Evolutionary conservation across 2,797 vertebrate species (phyloP), one percentile per base, ranked within the genome.

Genomic region (Bryconaethiops microstoma): DNA sequence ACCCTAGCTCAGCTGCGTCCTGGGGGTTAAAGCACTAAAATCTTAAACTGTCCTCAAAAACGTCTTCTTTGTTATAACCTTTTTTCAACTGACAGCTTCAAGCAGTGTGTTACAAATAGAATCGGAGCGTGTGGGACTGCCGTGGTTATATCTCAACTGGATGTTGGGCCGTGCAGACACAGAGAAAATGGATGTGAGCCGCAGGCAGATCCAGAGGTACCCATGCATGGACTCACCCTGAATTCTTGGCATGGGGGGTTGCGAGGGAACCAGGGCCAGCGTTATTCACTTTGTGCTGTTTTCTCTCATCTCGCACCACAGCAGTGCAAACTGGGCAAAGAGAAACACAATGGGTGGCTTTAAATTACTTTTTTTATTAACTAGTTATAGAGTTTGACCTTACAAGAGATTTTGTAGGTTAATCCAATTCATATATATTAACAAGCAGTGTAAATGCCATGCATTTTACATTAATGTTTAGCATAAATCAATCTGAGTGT

Each of bases 161-260:
- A 55, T 77, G 67, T 65, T 19, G 23, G 50, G 67, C 65, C 50
- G 14, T 77, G 23, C 77, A 80, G 39, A 23, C 39, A 59, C 17
- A 12, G 12, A 68, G 25, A 68, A 80, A 77, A 74, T 65, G 57
- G 63, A 82, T 64, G 54, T 60, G 78, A 80, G 82, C 82, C 77
- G 76, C 50, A 69, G 73, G 73, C 83, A 74, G 80, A 82, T 79
- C 45, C 54, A 79, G 80, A 77, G 62, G 83, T 81, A 62, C 65
- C 69, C 83, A 69, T 76, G 80, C 55, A 35, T 85, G 69, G 72
- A 74, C 62, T 40, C 68, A 50, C 65, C 59, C 79, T 74, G 68
- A 82, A 78, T 73, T 55, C 77, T 71, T 85, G 80, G 80, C 80
- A 79, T 52, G 54, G 45, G 21, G 70, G 80, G 64, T 29, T 55